Conservation (phyloP, 2,797 vertebrate species). For the Sebastes dallii region DNA sequence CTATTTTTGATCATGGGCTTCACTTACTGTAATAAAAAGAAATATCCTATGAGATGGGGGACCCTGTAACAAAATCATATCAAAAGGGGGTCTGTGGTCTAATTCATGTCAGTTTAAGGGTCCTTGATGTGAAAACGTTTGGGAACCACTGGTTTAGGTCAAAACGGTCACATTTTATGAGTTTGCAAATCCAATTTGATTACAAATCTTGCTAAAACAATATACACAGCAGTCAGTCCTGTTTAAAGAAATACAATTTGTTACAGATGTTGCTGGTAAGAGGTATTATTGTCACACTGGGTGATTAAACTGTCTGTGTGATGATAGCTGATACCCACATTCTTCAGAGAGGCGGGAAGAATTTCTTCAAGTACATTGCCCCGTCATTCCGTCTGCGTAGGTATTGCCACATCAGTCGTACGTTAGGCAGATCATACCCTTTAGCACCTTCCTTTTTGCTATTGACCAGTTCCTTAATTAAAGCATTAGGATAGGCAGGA, state of each 20-base stretch:
- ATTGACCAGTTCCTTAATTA: slow-evolving; percentile 81
- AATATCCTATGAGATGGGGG: no score
- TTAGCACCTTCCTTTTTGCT: slow-evolving; percentile 66
- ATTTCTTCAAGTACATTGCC: slow-evolving; percentile 23
- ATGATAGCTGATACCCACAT: slow-evolving; percentile 12
- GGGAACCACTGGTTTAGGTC: background rate
- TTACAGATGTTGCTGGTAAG: slow-evolving; percentile 7
- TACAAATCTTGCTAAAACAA: background rate
- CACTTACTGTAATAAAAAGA: background rate
- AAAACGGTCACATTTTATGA: background rate
- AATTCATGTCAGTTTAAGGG: no score
- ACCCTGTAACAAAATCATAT: no score
- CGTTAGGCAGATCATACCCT: slow-evolving; percentile 59
- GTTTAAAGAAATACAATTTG: background rate
- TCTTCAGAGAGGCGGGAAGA: slow-evolving; percentile 13
- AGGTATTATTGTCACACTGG: background rate
- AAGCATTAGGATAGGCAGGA: slow-evolving; percentile 73
- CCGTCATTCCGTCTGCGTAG: slow-evolving; percentile 35
- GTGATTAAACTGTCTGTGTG: slow-evolving; percentile 17
- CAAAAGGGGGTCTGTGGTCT: no score
- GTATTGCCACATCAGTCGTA: slow-evolving; percentile 45
- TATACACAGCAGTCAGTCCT: background rate
- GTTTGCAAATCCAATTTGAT: background rate
- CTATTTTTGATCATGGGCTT: no score
- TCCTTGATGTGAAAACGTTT: no score